Percentiles rank a stretch among this genome's conserved stretches.
phyloP scores from a whole-genome alignment of 2,888 invertebrate genomes.

The Zele albiditarsus region DNA sequence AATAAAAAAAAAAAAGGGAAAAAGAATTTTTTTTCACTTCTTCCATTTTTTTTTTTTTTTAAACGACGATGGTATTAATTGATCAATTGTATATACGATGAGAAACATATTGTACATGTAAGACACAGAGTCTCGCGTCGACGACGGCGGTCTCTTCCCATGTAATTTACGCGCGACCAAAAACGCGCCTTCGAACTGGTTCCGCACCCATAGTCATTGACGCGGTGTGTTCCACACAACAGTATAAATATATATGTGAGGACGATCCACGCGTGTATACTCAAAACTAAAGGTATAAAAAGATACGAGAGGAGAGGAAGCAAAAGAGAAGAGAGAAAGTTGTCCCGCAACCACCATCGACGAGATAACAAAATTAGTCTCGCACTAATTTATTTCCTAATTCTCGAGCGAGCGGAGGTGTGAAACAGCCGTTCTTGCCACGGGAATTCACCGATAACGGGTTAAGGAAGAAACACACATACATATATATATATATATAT shows the following conservation, averaged over 20 bases:
- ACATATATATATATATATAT: slow-evolving; percentile 25
- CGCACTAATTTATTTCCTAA: slow-evolving; percentile 72
- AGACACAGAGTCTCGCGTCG: slow-evolving; percentile 16
- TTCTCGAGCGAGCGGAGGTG: slow-evolving; percentile 71
- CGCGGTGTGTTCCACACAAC: slow-evolving; percentile 6
- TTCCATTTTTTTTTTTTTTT: not conserved
- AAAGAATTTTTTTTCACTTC: not conserved
- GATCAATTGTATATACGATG: slow-evolving; percentile 8
- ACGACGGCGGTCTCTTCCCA: slow-evolving; percentile 35
- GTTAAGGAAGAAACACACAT: slow-evolving; percentile 45
- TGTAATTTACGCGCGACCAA: slow-evolving; percentile 41
- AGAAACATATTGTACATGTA: slow-evolving; percentile 11
- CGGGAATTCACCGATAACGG: slow-evolving; percentile 69
- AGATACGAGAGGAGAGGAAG: slow-evolving; percentile 22
- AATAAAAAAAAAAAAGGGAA: not conserved
- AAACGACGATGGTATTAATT: not conserved
- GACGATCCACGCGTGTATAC: not conserved
- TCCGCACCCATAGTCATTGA: slow-evolving; percentile 34
- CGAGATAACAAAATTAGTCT: slow-evolving; percentile 72
- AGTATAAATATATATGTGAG: not conserved
- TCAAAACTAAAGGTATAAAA: slow-evolving; percentile 10
- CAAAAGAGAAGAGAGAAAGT: slow-evolving; percentile 55
- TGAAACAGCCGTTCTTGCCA: slow-evolving; percentile 69
- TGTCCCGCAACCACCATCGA: slow-evolving; percentile 52
- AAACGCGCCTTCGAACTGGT: slow-evolving; percentile 42